Evolutionary conservation across 1,140 invertebrate species (phyloP).

Genomic region (Tigriopus japonicus): DNA sequence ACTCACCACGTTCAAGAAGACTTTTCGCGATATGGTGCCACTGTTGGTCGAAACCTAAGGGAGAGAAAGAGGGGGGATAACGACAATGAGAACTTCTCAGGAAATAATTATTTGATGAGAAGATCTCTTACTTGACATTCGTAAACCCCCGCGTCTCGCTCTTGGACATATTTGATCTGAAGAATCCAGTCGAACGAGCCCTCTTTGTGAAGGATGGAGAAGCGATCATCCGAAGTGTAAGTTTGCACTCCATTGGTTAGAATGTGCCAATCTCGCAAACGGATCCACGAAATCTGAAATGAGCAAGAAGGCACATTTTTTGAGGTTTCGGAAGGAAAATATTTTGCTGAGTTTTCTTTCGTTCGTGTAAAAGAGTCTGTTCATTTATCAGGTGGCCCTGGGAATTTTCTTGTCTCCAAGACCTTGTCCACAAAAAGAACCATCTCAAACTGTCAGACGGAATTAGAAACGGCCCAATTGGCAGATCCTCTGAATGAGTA

Average conservation of each 20-base stretch:
- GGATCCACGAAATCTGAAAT: constrained; percentile 58
- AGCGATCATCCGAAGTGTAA: constrained; percentile 58
- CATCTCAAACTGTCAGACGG: too few relatives aligned
- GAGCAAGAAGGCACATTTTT: constrained; percentile 7
- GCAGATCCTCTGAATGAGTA: too few relatives aligned
- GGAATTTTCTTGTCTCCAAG: too few relatives aligned
- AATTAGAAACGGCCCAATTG: too few relatives aligned
- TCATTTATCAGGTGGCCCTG: too few relatives aligned
- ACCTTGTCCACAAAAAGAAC: too few relatives aligned
- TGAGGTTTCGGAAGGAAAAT: not conserved
- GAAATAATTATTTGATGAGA: not conserved
- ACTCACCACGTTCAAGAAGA: constrained; percentile 64
- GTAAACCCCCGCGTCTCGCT: constrained; percentile 25
- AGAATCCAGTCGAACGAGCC: constrained; percentile 17
- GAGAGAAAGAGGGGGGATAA: not conserved
- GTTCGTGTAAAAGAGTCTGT: too few relatives aligned
- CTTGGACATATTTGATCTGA: constrained; percentile 22
- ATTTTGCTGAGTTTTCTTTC: not conserved
- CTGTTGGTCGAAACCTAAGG: constrained; percentile 59
- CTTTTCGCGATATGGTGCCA: constrained; percentile 65
- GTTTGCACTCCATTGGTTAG: constrained; percentile 52
- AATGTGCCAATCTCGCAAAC: constrained; percentile 58
- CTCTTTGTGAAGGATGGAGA: constrained; percentile 36
- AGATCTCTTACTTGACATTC: constrained; percentile 29
- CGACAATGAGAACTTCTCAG: not conserved